phyloP scores from a whole-genome alignment of 2,113 vertebrate genomes.

The Dromiciops gliroides region DNA sequence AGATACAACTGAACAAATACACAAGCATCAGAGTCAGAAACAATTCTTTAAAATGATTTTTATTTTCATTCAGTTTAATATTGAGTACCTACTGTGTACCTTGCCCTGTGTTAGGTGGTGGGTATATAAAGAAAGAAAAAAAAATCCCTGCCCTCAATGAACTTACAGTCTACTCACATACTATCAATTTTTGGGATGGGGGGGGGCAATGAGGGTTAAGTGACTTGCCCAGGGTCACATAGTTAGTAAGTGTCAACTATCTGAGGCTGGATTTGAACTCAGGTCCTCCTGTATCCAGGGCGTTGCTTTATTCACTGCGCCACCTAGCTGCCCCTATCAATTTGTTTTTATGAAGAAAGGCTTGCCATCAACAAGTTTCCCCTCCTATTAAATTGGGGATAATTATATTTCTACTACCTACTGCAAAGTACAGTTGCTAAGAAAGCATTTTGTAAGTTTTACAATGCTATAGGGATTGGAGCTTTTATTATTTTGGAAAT shows the following conservation, averaged over 20 bases:
- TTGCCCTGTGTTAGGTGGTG: background rate
- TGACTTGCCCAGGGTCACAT: too few relatives aligned
- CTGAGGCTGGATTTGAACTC: too few relatives aligned
- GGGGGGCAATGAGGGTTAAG: too few relatives aligned
- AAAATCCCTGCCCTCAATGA: background rate
- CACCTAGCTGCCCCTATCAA: too few relatives aligned
- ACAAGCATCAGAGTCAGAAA: constrained; percentile 8
- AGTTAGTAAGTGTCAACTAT: too few relatives aligned
- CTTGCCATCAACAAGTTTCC: background rate
- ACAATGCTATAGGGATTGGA: background rate
- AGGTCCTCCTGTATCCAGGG: too few relatives aligned
- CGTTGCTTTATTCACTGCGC: too few relatives aligned
- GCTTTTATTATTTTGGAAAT: background rate
- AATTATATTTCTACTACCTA: background rate
- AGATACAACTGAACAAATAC: background rate
- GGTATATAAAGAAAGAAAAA: background rate
- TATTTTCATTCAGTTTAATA: background rate
- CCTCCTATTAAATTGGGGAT: background rate
- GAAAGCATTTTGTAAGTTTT: background rate
- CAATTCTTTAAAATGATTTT: background rate
- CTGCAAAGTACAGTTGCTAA: background rate
- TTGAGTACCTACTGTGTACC: background rate
- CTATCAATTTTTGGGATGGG: too few relatives aligned
- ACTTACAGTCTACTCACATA: background rate
- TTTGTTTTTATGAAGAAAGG: background rate